Evolutionary conservation across 37 sponge, comb jelly and placozoan genomes (phyloP).

Genomic region (Agelas oroides): DNA sequence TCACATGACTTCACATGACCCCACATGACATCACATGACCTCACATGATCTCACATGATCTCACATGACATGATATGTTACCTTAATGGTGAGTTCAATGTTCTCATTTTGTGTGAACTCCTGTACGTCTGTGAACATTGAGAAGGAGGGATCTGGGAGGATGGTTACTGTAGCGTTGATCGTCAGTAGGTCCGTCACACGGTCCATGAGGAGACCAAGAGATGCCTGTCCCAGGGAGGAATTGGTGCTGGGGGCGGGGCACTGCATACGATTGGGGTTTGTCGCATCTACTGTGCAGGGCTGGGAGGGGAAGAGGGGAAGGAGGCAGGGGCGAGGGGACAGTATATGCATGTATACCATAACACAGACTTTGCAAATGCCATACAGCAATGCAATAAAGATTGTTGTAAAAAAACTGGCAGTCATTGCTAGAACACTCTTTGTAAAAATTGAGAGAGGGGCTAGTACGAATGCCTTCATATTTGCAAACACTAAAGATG

Average conservation of each 20-base stretch:
- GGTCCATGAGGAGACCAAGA: constrained; percentile 61
- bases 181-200: constrained; percentile 48
- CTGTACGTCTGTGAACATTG: not conserved
- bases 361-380: no score
- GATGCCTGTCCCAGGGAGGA: not conserved
- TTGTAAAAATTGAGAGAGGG: no score
- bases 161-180: constrained; percentile 27
- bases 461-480: no score
- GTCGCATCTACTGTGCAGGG: constrained; percentile 38
- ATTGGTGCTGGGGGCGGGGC: constrained; percentile 3
- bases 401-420: no score
- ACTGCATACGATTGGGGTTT: constrained; percentile 3
- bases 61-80: no score
- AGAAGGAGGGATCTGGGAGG: constrained; percentile 45
- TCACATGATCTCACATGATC: not conserved
- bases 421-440: no score
- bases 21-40: no score
- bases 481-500: no score
- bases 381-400: no score
- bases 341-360: no score
- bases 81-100: not conserved
- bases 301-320: constrained; percentile 26
- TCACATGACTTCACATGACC: no score
- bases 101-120: not conserved
- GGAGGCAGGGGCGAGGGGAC: constrained; percentile 21